Conservation (phyloP, 2,888 invertebrate species). For the Papilio gigon region DNA sequence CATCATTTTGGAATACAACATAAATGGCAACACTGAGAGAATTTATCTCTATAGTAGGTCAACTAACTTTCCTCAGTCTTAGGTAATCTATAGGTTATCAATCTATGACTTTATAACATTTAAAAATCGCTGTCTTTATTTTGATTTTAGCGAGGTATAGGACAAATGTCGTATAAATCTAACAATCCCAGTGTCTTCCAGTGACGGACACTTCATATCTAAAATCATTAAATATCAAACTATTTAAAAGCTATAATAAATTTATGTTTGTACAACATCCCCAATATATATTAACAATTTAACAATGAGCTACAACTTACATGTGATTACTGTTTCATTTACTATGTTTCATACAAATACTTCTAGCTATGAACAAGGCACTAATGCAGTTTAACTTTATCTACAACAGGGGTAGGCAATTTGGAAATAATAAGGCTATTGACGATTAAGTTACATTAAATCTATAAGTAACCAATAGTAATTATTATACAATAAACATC, state of each 20-base stretch:
- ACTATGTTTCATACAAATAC: background rate
- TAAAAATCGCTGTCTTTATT: background rate
- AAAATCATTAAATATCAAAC: background rate
- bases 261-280: background rate
- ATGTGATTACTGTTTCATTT: background rate
- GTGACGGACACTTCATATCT: background rate
- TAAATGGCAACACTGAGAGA: too few relatives aligned
- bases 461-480: too few relatives aligned
- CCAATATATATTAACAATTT: background rate
- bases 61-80: too few relatives aligned
- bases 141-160: background rate
- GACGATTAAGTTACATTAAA: too few relatives aligned
- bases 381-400: background rate
- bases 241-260: background rate
- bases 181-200: background rate
- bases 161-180: background rate
- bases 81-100: too few relatives aligned
- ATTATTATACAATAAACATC: too few relatives aligned
- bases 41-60: too few relatives aligned
- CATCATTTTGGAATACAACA: too few relatives aligned
- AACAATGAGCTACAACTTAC: background rate
- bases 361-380: slow-evolving; percentile 2
- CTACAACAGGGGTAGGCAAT: background rate
- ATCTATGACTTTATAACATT: too few relatives aligned
- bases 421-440: too few relatives aligned